Base-by-base conservation (phyloP, 1,140 invertebrate genomes). In the Zaprionus inermis region DNA sequence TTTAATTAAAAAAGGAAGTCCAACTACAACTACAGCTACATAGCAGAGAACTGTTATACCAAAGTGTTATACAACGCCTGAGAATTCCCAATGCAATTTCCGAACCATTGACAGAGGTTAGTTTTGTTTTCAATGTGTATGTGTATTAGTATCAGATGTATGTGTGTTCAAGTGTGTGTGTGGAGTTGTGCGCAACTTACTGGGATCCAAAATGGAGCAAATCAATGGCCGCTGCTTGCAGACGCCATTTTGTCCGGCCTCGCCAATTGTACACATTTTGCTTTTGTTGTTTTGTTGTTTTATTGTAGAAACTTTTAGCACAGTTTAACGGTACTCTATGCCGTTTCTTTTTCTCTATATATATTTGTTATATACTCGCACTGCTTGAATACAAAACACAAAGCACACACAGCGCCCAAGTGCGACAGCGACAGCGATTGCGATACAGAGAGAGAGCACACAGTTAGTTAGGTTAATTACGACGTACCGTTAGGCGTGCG, bases 161-260 rank as follows among this genome's bases (percentile, higher is more conserved):
- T 60, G 56, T 68, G 52, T 71, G 28, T 64, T n/a, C n/a, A n/a
- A n/a, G 28, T 72, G 49, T 68, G 30, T 36, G 28, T 63, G 49
- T 59, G 61, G 32, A 73, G 41, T 55, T 65, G 24, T 30, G 55
- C 49, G 44, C 24, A 68, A 91, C 90, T 92, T 92, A 92, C 91
- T 90, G 57, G 91, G 91, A 84, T 92, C 90, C 76, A 92, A 86
- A 78, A 92, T 77, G 68, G 91, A 91, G 69, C 91, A 92, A 80
- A 92, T 91, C 38, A 91, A 78, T 68, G 91, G 90, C 32, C 84
- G 90, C 72, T 83, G 80, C 71, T 91, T 92, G 77, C 77, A 84
- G 72, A 91, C 77, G 72, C 90, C 91, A 67, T 92, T 92, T 73
- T 91, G 90, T 74, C 79, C 88, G 69, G 69, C 70, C 71, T 89